A percentile compares a stretch with the other conserved stretches of the same genome.
Evolutionary conservation across 2,797 vertebrate genomes (phyloP).

Genomic region (Poecilia gillii): DNA sequence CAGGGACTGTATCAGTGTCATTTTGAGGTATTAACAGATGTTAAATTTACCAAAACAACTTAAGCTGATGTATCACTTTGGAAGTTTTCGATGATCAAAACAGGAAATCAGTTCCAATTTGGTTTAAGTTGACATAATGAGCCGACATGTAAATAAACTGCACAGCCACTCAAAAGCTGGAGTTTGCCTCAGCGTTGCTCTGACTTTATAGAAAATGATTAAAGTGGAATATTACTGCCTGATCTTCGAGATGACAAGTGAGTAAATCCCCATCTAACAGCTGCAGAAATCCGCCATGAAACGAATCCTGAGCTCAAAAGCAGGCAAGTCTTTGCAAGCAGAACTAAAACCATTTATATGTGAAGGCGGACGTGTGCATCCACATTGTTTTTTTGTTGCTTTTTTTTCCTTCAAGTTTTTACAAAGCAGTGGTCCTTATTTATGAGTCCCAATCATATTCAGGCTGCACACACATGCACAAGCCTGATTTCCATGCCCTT

Average conservation of each 20-base stretch:
- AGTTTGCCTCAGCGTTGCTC: slow-evolving; percentile 16
- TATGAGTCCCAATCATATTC: background rate
- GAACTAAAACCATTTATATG: background rate
- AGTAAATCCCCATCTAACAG: background rate
- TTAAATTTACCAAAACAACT: slow-evolving; percentile 34
- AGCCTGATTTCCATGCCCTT: background rate
- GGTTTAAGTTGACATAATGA: slow-evolving; percentile 39
- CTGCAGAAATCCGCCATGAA: background rate
- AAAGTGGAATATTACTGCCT: slow-evolving; percentile 8
- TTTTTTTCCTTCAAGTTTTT: background rate
- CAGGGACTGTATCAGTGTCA: slow-evolving; percentile 36
- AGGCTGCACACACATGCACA: background rate
- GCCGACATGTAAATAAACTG: slow-evolving; percentile 22
- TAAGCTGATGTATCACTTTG: slow-evolving; percentile 28
- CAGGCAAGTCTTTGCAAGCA: background rate
- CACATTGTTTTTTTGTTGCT: background rate
- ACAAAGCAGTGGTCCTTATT: background rate
- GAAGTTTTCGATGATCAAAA: slow-evolving; percentile 36
- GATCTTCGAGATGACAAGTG: slow-evolving; percentile 9
- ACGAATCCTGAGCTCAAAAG: background rate
- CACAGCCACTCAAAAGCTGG: background rate
- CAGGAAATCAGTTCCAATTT: slow-evolving; percentile 25
- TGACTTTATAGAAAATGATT: slow-evolving; percentile 30
- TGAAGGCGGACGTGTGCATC: background rate
- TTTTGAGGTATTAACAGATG: slow-evolving; percentile 26